Evolutionary conservation across 2,113 vertebrate genomes (phyloP).

Genomic region (Gambusia affinis): DNA sequence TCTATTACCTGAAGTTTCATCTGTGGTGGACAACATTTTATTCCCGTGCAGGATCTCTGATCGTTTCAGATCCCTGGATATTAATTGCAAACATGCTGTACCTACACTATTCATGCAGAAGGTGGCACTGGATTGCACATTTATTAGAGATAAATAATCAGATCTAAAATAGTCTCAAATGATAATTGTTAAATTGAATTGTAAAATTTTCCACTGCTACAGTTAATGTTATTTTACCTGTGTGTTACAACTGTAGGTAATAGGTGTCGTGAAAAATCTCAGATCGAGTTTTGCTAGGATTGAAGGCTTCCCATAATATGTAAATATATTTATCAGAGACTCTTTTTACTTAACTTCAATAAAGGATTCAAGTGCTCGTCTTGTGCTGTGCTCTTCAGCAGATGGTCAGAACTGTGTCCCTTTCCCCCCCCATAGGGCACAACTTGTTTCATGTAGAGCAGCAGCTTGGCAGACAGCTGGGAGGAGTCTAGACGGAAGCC

Average conservation of each 20-base stretch:
- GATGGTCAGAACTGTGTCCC: constrained; percentile 83
- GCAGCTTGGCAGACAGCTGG: constrained; percentile 89
- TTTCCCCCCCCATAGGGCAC: constrained; percentile 78
- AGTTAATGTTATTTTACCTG: background rate
- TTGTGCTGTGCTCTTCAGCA: constrained; percentile 77
- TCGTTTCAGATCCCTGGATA: background rate
- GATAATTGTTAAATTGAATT: background rate
- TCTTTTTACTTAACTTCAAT: constrained; percentile 5
- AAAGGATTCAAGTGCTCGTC: background rate
- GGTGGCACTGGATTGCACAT: background rate
- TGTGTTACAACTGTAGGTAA: background rate
- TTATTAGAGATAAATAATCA: no score
- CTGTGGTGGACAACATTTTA: background rate
- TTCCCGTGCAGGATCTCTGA: background rate
- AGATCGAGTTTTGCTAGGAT: background rate
- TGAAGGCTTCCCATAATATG: background rate
- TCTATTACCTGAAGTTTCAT: no score
- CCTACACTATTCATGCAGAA: background rate
- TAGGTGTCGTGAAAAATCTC: background rate
- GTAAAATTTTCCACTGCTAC: background rate
- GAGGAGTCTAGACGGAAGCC: constrained; percentile 86
- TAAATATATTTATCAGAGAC: background rate
- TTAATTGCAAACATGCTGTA: background rate
- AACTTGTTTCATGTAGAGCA: constrained; percentile 87
- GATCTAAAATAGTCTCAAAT: no score